Conservation (phyloP, 2,797 vertebrate species). For the Brachyalestes nurse region DNA sequence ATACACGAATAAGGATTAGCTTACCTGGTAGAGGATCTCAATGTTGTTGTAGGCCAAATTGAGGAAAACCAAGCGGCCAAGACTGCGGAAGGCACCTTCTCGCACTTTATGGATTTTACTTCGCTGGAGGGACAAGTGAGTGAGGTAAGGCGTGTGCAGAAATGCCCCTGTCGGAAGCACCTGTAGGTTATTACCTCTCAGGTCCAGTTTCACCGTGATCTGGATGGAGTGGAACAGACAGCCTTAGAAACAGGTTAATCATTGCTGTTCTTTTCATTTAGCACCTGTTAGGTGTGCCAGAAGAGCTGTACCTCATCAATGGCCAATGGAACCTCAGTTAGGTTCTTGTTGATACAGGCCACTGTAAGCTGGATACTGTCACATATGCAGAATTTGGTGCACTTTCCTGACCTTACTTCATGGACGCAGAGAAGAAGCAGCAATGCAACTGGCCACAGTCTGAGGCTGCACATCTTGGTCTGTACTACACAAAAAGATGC, state of each 20-base stretch:
- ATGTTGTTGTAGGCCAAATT: constrained; percentile 89
- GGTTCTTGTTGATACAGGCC: constrained; percentile 83
- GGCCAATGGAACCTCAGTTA: constrained; percentile 79
- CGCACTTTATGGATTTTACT: constrained; percentile 84
- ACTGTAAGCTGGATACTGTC: constrained; percentile 85
- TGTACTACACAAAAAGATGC: constrained; percentile 57
- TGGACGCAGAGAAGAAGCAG: constrained; percentile 58
- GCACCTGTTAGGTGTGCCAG: not conserved
- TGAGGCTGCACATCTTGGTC: constrained; percentile 42
- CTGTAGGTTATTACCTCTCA: constrained; percentile 82
- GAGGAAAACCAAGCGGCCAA: constrained; percentile 88
- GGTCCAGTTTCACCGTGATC: constrained; percentile 89
- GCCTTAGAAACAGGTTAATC: not conserved
- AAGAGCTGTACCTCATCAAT: constrained; percentile 83
- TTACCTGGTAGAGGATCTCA: constrained; percentile 84
- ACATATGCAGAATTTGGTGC: constrained; percentile 84
- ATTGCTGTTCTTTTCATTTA: not conserved
- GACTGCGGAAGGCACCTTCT: constrained; percentile 90
- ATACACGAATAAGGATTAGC: not conserved
- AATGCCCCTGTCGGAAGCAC: constrained; percentile 81
- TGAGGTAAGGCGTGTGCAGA: constrained; percentile 84
- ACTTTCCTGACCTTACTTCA: constrained; percentile 61
- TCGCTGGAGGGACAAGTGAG: constrained; percentile 85
- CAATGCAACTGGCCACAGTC: constrained; percentile 57
- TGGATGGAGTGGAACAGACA: constrained; percentile 55